Percentiles rank a stretch among this genome's conserved stretches.
These are phyloP conservation scores for Portunus trituberculatus DNA, from an alignment of 1,140 invertebrate genomes.

Conservation along the genomic window DNA sequence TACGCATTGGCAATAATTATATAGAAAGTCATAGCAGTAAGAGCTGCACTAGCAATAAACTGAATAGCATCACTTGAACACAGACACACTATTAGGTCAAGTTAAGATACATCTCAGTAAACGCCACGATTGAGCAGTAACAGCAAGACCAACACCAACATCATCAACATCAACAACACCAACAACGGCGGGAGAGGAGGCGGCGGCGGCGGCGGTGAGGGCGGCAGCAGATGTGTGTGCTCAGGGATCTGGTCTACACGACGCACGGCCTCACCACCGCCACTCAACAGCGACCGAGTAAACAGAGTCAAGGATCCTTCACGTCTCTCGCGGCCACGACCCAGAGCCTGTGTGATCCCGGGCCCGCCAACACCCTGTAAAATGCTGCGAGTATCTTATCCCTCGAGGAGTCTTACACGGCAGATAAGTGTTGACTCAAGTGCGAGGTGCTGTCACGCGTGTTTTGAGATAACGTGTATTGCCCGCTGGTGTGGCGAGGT, in stretches of 20 bases:
- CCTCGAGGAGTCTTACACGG: constrained; percentile 53
- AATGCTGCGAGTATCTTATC: constrained; percentile 59
- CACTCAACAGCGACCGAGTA: constrained; percentile 60
- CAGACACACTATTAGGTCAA: no score
- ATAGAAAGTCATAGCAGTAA: no score
- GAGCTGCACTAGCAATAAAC: no score
- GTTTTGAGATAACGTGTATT: constrained; percentile 60
- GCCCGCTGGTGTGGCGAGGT: neutral
- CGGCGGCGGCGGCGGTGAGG: neutral
- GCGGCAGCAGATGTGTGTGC: constrained; percentile 30
- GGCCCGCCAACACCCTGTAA: constrained; percentile 21
- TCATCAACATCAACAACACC: neutral
- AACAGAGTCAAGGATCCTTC: constrained; percentile 67
- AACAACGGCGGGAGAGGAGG: neutral
- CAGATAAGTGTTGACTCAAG: constrained; percentile 54
- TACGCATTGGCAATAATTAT: no score
- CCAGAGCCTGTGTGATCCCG: constrained; percentile 38
- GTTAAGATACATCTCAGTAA: no score
- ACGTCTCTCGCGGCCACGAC: constrained; percentile 60
- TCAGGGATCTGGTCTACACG: constrained; percentile 49
- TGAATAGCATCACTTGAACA: no score
- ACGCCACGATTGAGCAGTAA: neutral
- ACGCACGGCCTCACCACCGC: constrained; percentile 61
- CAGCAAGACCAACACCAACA: neutral
- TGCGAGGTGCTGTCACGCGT: constrained; percentile 40